These are phyloP conservation scores for Tetropium fuscum DNA, from an alignment of 2,888 invertebrate genomes.

Conservation along the genomic window DNA sequence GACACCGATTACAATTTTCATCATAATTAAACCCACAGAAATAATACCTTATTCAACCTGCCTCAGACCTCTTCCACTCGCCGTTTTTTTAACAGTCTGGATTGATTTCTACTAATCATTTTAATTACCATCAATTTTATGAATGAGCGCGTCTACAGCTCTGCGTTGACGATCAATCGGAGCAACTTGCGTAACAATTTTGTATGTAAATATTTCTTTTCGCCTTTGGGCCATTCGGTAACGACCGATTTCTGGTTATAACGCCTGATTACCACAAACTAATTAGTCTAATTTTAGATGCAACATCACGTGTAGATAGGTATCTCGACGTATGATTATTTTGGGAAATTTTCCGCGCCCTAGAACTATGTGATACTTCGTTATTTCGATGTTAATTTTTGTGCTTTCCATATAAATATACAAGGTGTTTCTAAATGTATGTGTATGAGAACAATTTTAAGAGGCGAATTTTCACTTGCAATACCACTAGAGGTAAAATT, in stretches of 20 bases:
- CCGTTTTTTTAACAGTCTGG: neutral
- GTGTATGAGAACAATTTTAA: no score
- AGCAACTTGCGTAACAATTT: slow-evolving; percentile 5
- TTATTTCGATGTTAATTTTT: no score
- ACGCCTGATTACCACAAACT: slow-evolving; percentile 29
- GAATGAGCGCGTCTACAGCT: slow-evolving; percentile 30
- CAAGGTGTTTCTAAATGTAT: neutral
- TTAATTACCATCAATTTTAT: slow-evolving; percentile 30
- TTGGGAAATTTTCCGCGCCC: neutral
- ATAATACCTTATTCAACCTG: no score
- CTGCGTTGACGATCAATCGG: slow-evolving; percentile 12
- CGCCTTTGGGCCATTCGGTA: neutral
- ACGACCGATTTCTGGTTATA: slow-evolving; percentile 23
- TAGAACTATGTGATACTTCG: neutral
- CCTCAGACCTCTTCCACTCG: no score
- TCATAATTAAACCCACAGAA: no score
- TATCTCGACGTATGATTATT: neutral
- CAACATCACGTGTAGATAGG: neutral
- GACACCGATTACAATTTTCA: no score
- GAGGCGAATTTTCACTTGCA: no score
- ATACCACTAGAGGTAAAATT: no score
- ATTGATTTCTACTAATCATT: slow-evolving; percentile 16
- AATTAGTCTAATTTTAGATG: slow-evolving; percentile 25
- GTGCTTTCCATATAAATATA: no score
- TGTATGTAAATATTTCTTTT: slow-evolving; percentile 8